Evolutionary conservation across 1,140 invertebrate species (phyloP), one percentile per base, ranked within the genome.

Genomic region (Trigoniulus corallinus): DNA sequence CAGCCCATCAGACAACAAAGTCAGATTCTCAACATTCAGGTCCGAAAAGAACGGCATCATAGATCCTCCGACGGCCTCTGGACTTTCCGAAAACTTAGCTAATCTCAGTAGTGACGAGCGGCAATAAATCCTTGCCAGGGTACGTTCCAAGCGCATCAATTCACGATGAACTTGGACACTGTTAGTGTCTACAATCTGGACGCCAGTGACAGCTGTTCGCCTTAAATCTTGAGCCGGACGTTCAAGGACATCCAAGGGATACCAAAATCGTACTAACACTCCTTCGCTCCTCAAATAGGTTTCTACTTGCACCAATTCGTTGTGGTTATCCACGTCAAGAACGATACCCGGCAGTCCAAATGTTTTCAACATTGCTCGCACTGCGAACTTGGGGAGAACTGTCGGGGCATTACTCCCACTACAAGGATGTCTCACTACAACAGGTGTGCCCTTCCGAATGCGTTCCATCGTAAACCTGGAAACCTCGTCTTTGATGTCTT

Each of bases 231-330:
- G 59, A 20, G 61, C 59, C 15, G 66, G 62, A 48, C 65, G 58
- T 53, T 69, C 66, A 46, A 70, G 51, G 50, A 60, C 60, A 20
- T 62, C 58, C 26, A 70, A 51, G 4, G 68, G 67, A 49, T 69
- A 70, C 68, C 68, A 70, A 59, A 61, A 70, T 18, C 67, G 41
- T 1, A 68, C 64, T 24, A 70, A 54, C 1, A 70, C 62, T 15
- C 68, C 68, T 48, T 70, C 67, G 58, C 61, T 64, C 21, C 63
- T 42, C 34, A 70, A 49, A 53, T 70, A 70, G 0, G 62, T 64
- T 54, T 70, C 68, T 12, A 70, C 65, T 54, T 68, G 63, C 20
- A 69, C 66, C 29, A 69, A 50, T 46, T 70, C 67, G 56, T 63
- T 63, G 7, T 49, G 43, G 64, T 67, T 48, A 29, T 52, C 50